These are phyloP conservation scores for Cyclura pinguis DNA, from an alignment of 2,797 vertebrate species.

Conservation along the genomic window DNA sequence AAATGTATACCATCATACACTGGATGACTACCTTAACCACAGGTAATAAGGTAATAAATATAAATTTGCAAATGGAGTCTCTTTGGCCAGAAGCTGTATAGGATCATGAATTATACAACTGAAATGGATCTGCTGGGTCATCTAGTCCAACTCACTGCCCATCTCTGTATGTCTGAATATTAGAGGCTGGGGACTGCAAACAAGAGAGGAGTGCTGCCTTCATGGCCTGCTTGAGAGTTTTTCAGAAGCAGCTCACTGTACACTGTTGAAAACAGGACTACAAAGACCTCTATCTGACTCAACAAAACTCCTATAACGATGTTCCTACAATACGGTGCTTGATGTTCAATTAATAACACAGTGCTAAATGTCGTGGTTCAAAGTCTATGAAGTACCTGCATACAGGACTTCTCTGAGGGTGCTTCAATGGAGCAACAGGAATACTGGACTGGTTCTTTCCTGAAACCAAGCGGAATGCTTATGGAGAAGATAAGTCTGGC, in stretches of 20 bases:
- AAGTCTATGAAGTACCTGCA: neutral
- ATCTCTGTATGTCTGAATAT: too few species aligned
- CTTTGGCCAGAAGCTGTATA: neutral
- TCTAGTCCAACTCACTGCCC: neutral
- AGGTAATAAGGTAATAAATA: neutral
- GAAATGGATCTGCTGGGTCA: neutral
- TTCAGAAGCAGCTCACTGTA: neutral
- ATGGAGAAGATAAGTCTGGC: neutral
- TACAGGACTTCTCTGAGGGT: neutral
- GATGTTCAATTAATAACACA: neutral
- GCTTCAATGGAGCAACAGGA: neutral
- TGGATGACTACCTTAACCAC: neutral
- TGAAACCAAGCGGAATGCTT: neutral
- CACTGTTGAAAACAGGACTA: neutral
- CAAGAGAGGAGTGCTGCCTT: neutral
- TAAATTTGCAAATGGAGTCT: neutral
- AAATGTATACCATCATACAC: neutral
- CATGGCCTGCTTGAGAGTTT: neutral
- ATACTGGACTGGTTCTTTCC: neutral
- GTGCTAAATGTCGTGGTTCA: neutral
- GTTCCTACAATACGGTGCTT: neutral
- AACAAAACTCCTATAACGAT: neutral
- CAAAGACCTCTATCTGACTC: neutral
- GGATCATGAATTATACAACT: neutral
- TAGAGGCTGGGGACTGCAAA: too few species aligned